Evolutionary conservation across 2,113 vertebrate species (phyloP).

Genomic region (Lutjanus erythropterus): DNA sequence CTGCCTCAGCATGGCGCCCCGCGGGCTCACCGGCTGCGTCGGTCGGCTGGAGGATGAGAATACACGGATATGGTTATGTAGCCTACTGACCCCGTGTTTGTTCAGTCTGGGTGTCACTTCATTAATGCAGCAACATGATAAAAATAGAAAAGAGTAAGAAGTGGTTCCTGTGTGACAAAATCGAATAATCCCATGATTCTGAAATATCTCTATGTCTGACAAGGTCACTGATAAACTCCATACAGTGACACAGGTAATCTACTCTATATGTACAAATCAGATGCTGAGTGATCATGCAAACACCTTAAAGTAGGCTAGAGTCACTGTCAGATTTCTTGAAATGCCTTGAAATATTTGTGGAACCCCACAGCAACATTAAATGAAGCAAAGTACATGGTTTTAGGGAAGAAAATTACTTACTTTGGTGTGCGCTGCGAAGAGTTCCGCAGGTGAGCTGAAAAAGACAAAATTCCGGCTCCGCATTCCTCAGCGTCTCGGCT

Average conservation of each 20-base stretch:
- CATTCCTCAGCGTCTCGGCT: conserved; percentile 78
- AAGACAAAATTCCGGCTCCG: conserved; percentile 64
- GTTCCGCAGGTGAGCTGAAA: conserved; percentile 74
- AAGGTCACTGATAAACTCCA: conserved; percentile 50
- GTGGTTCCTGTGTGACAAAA: not conserved
- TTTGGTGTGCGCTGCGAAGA: conserved; percentile 72
- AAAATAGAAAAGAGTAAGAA: not conserved
- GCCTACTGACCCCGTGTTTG: conserved; percentile 11
- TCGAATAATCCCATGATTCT: not conserved
- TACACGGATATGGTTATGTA: conserved; percentile 36
- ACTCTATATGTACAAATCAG: not conserved
- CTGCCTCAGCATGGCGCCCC: conserved; percentile 85
- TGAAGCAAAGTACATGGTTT: not conserved
- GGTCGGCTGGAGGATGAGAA: conserved; percentile 54
- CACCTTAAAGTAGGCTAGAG: not conserved
- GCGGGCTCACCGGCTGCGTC: conserved; percentile 57
- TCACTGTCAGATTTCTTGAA: not conserved
- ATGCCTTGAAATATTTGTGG: not conserved
- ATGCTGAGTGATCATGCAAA: not conserved
- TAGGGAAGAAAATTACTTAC: conserved; percentile 55
- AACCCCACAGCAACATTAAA: not conserved
- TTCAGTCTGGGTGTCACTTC: not conserved
- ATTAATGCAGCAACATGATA: not conserved
- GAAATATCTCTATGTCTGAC: conserved; percentile 5
- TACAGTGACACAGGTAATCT: not conserved